Base-by-base conservation (phyloP, 2,797 vertebrate genomes). In the Falco cherrug region DNA sequence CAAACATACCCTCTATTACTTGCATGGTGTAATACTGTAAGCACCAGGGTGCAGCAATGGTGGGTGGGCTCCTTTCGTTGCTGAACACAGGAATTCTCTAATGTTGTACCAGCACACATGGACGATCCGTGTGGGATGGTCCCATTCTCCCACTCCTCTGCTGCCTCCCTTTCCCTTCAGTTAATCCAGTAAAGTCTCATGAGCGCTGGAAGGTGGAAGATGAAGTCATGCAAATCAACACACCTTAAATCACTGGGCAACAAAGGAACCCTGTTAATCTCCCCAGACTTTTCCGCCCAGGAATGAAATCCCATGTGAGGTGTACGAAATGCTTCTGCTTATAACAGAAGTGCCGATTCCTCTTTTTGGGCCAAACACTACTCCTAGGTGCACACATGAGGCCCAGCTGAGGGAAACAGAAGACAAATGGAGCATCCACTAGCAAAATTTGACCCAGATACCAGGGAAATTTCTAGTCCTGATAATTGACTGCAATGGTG, bases 161-260 rank as follows among this genome's bases (percentile, higher is more conserved):
- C 79, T 70, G 20, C 41, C 29, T 69, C 78, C 80, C 43, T 68
- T 90, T 71, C 45, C 26, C 90, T 94, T 81, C 67, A 68, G 79
- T 91, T 95, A 94, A 93, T 83, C 95, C 90, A 79, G 37, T 63
- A 90, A 94, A 80, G 16, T n/a, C 79, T 76, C 54, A 7, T 6
- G 37, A 53, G 37, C 68, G 24, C 60, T 91, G 65, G 87, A 93
- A 92, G 70, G 79, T 91, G 54, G 76, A 93, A 92, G 89, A 87
- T 84, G 92, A 97, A 95, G 63, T 96, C 65, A 89, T 89, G 67
- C 43, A 95, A 93, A 94, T 70, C 96, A 93, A 79, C 87, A 81
- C 70, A 94, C 84, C 86, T 94, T 95, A 96, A 95, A 95, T 87
- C 74, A 87, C 18, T 45, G 65, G 78, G 80, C 60, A 90, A 91